Conservation (phyloP, 2,797 vertebrate genomes). For the Eurystomus glaucurus region DNA sequence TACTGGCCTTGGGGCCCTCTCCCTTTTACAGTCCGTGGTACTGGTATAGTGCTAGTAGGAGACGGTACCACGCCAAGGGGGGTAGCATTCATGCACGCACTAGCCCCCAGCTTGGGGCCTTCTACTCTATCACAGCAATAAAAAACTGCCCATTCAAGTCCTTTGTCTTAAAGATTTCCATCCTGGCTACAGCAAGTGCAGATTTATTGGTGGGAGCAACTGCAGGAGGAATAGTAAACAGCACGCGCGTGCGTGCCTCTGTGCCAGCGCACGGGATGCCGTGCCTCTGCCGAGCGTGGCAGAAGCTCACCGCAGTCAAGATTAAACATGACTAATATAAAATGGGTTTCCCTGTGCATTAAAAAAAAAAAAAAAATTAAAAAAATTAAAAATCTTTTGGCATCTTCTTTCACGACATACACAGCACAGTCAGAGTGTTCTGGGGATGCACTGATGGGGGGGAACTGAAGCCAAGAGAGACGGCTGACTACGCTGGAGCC, state of each 20-base stretch:
- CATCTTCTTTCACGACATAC: not conserved
- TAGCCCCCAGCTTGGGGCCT: conserved; percentile 52
- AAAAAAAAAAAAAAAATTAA: not conserved
- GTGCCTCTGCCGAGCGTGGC: not conserved
- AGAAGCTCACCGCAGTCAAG: not conserved
- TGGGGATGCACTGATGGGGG: not conserved
- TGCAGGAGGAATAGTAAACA: conserved; percentile 55
- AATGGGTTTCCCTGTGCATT: not conserved
- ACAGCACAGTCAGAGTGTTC: not conserved
- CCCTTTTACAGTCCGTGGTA: not conserved
- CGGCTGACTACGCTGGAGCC: accelerated
- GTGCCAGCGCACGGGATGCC: not conserved
- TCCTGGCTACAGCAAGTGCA: conserved; percentile 58
- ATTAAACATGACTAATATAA: not conserved
- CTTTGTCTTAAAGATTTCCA: conserved; percentile 74
- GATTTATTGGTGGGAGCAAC: conserved; percentile 66
- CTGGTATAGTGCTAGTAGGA: not conserved
- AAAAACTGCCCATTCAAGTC: conserved; percentile 61
- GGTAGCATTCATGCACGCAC: conserved; percentile 26
- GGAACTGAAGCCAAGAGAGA: not conserved
- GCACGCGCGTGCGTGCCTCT: not conserved
- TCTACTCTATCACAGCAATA: conserved; percentile 53
- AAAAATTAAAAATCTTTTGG: not conserved
- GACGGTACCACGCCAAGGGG: conserved; percentile 30
- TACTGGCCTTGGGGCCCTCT: conserved; percentile 29